Evolutionary conservation across 1,140 invertebrate genomes (phyloP).

Genomic region (Bombus waltoni): DNA sequence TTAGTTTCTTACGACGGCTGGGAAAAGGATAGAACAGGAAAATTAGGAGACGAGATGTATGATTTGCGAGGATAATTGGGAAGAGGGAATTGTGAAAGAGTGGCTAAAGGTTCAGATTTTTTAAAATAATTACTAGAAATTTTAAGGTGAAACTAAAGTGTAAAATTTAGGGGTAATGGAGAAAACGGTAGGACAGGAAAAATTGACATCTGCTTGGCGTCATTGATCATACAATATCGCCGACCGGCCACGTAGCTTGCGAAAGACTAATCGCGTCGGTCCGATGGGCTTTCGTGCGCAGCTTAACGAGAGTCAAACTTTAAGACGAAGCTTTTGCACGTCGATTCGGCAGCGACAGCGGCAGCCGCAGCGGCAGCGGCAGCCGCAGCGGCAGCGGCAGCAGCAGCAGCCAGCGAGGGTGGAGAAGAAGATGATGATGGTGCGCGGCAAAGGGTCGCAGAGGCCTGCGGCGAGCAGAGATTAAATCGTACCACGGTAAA

Average conservation of each 20-base stretch:
- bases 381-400: neutral
- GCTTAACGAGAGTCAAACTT: constrained; percentile 48
- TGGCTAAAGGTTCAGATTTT: neutral
- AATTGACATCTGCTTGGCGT: neutral
- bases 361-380: too few species aligned
- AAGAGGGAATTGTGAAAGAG: neutral
- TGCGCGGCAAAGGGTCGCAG: constrained; percentile 29
- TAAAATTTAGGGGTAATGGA: too few species aligned
- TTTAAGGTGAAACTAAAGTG: neutral
- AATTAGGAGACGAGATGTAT: neutral
- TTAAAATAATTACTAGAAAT: neutral
- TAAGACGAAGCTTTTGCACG: constrained; percentile 43
- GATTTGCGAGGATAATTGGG: neutral
- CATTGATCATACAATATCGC: constrained; percentile 37
- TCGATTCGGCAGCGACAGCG: neutral
- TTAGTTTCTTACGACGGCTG: neutral
- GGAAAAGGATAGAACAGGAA: neutral
- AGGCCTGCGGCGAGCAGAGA: constrained; percentile 74
- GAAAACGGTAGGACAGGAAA: neutral
- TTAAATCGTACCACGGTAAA: constrained; percentile 78
- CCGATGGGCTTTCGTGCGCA: neutral
- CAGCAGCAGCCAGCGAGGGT: too few species aligned
- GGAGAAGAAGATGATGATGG: constrained; percentile 20
- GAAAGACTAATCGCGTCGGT: constrained; percentile 39
- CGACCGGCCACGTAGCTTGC: neutral